Evolutionary conservation across 1,140 invertebrate genomes (phyloP), one percentile per base, ranked within the genome.

Genomic region (Bombus fervidus): DNA sequence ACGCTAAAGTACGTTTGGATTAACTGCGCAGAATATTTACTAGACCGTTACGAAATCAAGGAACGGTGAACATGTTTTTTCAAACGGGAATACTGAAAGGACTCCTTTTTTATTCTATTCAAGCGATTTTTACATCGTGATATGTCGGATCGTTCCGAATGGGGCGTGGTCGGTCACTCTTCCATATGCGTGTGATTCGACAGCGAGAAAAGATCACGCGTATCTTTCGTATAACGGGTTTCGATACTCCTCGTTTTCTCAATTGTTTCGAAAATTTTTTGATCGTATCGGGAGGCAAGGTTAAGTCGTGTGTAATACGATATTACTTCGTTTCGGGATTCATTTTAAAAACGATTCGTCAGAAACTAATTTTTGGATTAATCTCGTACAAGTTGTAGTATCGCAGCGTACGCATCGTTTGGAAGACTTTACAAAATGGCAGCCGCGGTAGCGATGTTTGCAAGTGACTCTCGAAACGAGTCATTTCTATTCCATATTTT

Each of bases 381-480:
- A 25, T 64, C 37, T 73, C 68, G 62, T 22, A 75, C 9, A 15
- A 37, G 66, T 68, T 71, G 3, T 77, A 84, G 75, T 68, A 39
- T 86, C 39, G 59, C 83, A 78, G 80, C 76, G 84, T 82, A 83
- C 57, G 68, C 76, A 73, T 72, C 75, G 62, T 73, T 73, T 89
- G 81, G 88, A 89, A 89, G 88, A 89, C 83, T 87, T 64, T 66
- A 77, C 81, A 69, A 89, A 89, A 89, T 89, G 87, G 85, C 85
- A 59, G 84, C 81, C 75, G 66, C 57, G 73, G 31, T 78, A 28
- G n/a, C 66, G 34, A 22, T 39, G 41, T 71, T 62, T 34, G 57
- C 31, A n/a, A 59, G 39, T n/a, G 76, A 72, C 68, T 64, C 57
- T 75, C 66, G 34, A 15, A 12, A 9, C 57, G 25, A 76, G 57